These are phyloP conservation scores for Chlorodrepanis virens DNA, from an alignment of 2,113 vertebrate species.

Conservation along the genomic window DNA sequence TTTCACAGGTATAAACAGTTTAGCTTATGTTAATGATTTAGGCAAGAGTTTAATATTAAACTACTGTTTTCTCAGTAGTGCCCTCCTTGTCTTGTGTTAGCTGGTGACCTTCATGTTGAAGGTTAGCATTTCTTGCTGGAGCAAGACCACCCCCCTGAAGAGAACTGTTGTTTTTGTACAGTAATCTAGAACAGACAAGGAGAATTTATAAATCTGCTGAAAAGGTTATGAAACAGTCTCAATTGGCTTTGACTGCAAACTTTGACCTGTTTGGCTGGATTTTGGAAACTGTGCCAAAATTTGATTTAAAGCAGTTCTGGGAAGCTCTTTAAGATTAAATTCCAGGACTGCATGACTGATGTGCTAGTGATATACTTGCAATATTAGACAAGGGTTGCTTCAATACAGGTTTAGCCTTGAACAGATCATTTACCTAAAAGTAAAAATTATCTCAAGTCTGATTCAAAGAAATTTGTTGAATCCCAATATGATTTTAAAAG, in stretches of 20 bases:
- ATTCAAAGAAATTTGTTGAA: neutral
- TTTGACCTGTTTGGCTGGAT: constrained; percentile 61
- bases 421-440: neutral
- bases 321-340: constrained; percentile 33
- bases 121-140: neutral
- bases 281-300: constrained; percentile 40
- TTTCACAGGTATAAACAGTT: neutral
- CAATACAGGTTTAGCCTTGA: neutral
- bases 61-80: neutral
- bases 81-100: neutral
- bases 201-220: constrained; percentile 63
- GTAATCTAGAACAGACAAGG: constrained; percentile 44
- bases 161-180: constrained; percentile 6
- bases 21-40: neutral
- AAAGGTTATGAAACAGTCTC: constrained; percentile 64
- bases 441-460: neutral
- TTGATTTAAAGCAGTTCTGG: constrained; percentile 57
- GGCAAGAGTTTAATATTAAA: constrained; percentile 8
- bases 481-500: neutral
- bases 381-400: neutral
- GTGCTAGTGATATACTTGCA: neutral
- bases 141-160: neutral
- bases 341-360: constrained; percentile 33
- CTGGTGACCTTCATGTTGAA: neutral
- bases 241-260: constrained; percentile 48